Conservation (phyloP, 2,888 invertebrate species). For the Cremastobaeus sp. region DNA sequence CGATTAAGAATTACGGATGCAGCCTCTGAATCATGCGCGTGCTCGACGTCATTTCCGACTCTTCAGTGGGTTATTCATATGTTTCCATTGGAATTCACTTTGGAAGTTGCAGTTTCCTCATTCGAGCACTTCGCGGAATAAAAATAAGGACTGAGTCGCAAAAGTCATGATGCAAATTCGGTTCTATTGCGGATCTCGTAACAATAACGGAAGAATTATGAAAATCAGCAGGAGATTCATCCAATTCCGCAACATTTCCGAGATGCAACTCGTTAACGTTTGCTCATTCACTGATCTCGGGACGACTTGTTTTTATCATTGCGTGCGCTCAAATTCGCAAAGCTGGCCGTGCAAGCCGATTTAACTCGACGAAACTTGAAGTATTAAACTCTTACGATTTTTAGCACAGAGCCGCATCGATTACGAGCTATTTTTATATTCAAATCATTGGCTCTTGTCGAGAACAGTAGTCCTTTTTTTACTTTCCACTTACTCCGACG, state of each 20-base stretch:
- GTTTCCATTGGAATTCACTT: no score
- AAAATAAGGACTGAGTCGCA: no score
- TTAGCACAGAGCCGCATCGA: conserved; percentile 24
- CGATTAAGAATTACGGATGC: conserved; percentile 31
- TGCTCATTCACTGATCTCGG: conserved; percentile 20
- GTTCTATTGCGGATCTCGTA: no score
- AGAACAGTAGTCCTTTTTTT: conserved; percentile 48
- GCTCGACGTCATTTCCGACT: conserved; percentile 48
- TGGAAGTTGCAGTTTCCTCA: neutral
- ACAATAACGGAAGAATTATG: no score
- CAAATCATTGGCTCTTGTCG: conserved; percentile 40
- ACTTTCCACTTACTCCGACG: conserved; percentile 38
- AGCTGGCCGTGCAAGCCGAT: conserved; percentile 41
- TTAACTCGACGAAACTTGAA: conserved; percentile 51
- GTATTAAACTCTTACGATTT: conserved; percentile 48
- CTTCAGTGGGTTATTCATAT: conserved; percentile 25
- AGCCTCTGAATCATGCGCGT: conserved; percentile 44
- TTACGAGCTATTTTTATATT: conserved; percentile 51
- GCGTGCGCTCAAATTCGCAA: conserved; percentile 17
- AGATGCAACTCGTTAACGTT: no score
- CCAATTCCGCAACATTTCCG: no score
- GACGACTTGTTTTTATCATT: conserved; percentile 37
- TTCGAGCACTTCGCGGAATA: neutral
- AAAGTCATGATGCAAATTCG: no score
- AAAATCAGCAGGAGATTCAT: no score